Conservation (phyloP, 2,888 invertebrate genomes). For the Lasioglossum pauxillum region DNA sequence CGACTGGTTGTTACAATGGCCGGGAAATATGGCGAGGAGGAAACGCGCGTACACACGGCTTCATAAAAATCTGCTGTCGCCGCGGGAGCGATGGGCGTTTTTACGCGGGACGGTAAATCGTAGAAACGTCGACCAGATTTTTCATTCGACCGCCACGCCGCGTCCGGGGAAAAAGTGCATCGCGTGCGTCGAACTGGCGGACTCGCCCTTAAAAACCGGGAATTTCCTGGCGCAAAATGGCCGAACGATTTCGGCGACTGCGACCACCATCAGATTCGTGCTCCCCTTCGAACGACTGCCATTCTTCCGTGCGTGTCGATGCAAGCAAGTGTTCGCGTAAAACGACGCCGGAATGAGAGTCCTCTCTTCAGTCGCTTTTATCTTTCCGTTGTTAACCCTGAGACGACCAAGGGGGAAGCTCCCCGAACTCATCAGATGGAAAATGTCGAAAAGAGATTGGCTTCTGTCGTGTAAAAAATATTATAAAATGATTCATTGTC, state of each 20-base stretch:
- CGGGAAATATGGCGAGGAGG: conserved; percentile 5
- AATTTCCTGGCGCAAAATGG: conserved; percentile 62
- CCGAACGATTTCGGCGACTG: conserved; percentile 66
- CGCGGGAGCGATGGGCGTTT: conserved; percentile 28
- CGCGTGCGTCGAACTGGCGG: conserved; percentile 34
- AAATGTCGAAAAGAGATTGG: background rate
- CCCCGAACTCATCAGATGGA: background rate
- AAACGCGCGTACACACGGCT: conserved; percentile 3
- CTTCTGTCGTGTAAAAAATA: background rate
- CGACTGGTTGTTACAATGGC: conserved; percentile 23
- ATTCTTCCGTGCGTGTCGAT: conserved; percentile 68
- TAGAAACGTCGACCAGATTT: conserved; percentile 21
- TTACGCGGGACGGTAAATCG: conserved; percentile 31
- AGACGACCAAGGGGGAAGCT: background rate
- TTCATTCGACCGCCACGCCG: conserved; percentile 15
- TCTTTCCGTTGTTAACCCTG: background rate
- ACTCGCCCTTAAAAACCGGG: conserved; percentile 72
- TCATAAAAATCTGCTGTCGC: conserved; percentile 34
- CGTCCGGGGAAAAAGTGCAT: conserved; percentile 22
- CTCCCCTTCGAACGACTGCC: conserved; percentile 64
- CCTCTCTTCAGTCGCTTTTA: background rate
- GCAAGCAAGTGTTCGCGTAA: conserved; percentile 33
- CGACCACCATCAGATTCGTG: conserved; percentile 63
- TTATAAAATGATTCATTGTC: background rate
- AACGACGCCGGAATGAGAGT: conserved; percentile 3